A percentile compares a stretch with the other conserved stretches of the same genome.
phyloP scores from a whole-genome alignment of 2,797 vertebrate species.

The Decapterus maruadsi region DNA sequence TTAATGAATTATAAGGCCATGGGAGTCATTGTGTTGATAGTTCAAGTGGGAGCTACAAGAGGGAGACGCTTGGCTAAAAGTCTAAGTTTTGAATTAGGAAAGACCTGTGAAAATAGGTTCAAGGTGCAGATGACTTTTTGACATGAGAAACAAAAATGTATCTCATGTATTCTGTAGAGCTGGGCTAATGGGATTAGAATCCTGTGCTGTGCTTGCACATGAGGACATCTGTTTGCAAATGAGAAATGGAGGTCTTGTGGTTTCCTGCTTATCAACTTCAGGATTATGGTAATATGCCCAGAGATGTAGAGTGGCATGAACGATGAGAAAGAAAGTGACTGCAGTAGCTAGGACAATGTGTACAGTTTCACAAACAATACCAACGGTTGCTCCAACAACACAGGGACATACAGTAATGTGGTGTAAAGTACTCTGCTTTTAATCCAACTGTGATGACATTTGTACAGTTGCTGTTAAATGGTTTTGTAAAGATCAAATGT shows the following conservation, averaged over 20 bases:
- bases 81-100: not conserved
- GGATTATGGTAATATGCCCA: not conserved
- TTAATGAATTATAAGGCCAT: not conserved
- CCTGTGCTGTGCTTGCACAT: not conserved
- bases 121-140: not conserved
- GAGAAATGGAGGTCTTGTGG: not conserved
- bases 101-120: not conserved
- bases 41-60: slow-evolving; percentile 2
- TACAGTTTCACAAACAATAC: not conserved
- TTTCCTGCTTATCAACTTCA: not conserved
- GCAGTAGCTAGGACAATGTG: not conserved
- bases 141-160: too few relatives aligned
- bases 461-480: too few relatives aligned
- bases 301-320: not conserved
- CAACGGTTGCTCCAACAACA: not conserved
- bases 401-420: not conserved
- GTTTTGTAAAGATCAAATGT: not conserved
- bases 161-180: not conserved
- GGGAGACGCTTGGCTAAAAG: not conserved
- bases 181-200: not conserved
- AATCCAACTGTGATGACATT: not conserved
- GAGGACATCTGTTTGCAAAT: not conserved
- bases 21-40: not conserved
- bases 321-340: not conserved
- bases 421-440: not conserved